phyloP scores from a whole-genome alignment of 2,113 vertebrate genomes.

The Spilogale gracilis region DNA sequence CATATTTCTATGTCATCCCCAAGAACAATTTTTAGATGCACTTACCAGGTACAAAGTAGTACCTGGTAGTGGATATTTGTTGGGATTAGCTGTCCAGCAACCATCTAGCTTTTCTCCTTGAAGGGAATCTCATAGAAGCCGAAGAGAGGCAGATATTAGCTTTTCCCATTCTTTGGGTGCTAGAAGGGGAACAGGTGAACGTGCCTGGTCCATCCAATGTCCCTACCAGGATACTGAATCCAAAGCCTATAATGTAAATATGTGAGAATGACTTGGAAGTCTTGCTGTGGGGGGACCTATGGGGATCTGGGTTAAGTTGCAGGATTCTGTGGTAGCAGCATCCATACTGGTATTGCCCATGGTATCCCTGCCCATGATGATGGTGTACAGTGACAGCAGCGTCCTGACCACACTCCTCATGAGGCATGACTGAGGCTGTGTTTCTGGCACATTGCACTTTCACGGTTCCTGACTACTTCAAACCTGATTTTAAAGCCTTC shows the following conservation, averaged over 20 bases:
- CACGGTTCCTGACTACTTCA: background rate
- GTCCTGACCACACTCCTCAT: too few species aligned
- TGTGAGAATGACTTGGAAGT: background rate
- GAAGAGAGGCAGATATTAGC: background rate
- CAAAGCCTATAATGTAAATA: background rate
- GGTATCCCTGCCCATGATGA: background rate
- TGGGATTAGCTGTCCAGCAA: background rate
- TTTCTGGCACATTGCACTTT: background rate
- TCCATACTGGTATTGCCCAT: background rate
- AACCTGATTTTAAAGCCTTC: background rate
- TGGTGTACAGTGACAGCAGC: background rate
- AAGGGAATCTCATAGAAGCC: background rate
- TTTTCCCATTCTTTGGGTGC: background rate
- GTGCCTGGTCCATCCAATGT: background rate
- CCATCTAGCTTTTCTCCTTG: background rate
- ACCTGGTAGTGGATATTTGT: background rate
- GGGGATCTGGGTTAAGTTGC: background rate
- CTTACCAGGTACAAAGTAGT: background rate
- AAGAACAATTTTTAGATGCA: background rate
- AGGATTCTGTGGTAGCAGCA: background rate
- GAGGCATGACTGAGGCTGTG: background rate
- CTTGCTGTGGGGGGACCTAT: background rate
- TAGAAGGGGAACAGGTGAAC: background rate
- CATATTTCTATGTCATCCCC: background rate
- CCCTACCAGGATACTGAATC: background rate